Base-by-base conservation (phyloP, 2,888 invertebrate species). In the Eupithecia centaureata region DNA sequence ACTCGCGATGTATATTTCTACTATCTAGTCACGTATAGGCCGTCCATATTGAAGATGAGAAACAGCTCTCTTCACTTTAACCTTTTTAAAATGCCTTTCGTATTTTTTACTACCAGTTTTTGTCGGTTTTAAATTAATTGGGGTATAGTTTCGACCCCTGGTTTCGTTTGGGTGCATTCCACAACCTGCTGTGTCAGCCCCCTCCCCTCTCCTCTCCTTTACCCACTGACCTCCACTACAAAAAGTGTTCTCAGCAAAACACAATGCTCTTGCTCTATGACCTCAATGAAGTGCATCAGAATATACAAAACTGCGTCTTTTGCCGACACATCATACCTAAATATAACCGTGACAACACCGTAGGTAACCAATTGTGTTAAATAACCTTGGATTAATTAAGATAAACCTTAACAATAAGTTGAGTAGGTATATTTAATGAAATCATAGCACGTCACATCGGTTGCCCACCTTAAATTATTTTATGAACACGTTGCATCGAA, bases 181-280 rank as follows among this genome's bases (percentile, higher is more conserved):
- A 33, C 76, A 76, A 77, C 64, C 65, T 65, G 66, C 62, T 58
- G 69, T 47, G 61, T 67, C 61, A 65, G 67, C 73, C 69, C 22
- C 71, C 59, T 72, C 66, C 67, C 71, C 70, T 12, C 47, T n/a
- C 10, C 22, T 22, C 22, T 18, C 47, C 47, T 42, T 42, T 47
- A 68, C 76, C 76, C 76, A 77, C 78, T 82, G 82, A 83, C 87
- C 86, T 85, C 83, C 80, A 70, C 70, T 52, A 56, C 25, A 81
- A 84, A 84, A 82, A 82, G 77, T 81, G 79, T 82, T 86, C 86
- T 84, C 84, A 84, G 79, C 82, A 56, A 57, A 81, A 74, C 75
- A 79, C 85, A 85, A 79, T 81, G 79, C 78, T 80, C 77, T 78
- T 81, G 79, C 78, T 80, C 76, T 78, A 79, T 79, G 86, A 79